Percentiles rank a stretch among this genome's conserved stretches.
phyloP scores from a whole-genome alignment of 1,140 invertebrate genomes.

The Drosophila setifemur region DNA sequence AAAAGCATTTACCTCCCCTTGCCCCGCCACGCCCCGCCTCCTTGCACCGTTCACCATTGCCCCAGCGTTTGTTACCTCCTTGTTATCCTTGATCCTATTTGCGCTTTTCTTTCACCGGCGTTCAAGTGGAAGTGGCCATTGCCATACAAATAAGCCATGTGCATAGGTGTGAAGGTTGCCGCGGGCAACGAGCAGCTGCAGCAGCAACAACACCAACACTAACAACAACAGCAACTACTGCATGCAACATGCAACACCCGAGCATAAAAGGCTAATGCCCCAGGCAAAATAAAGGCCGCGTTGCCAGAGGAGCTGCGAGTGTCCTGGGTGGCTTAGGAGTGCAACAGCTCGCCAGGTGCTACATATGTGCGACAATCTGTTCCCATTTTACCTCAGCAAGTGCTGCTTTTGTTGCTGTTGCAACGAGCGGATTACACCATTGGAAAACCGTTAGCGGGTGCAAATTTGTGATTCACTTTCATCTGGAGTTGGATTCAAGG shows the following conservation, averaged over 20 bases:
- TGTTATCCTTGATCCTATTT: constrained; percentile 70
- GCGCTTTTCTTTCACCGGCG: constrained; percentile 33
- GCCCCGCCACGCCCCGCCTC: no score
- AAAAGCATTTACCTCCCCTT: no score
- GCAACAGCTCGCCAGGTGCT: constrained; percentile 52
- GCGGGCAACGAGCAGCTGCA: constrained; percentile 22
- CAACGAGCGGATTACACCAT: neutral
- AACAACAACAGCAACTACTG: constrained; percentile 5
- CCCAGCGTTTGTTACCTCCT: constrained; percentile 12
- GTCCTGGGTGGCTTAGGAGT: constrained; percentile 5
- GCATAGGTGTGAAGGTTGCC: constrained; percentile 55
- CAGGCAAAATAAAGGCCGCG: constrained; percentile 10
- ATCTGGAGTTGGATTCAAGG: neutral
- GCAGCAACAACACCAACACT: constrained; percentile 6
- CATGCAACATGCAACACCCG: constrained; percentile 13
- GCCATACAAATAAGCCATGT: constrained; percentile 5
- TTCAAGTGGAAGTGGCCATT: constrained; percentile 43
- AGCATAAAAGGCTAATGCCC: constrained; percentile 51
- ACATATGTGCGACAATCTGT: constrained; percentile 32
- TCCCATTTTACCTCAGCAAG: constrained; percentile 21
- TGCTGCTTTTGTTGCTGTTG: neutral
- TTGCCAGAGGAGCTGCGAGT: neutral
- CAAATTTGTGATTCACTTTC: neutral
- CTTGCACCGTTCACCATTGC: constrained; percentile 1
- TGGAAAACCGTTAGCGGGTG: neutral